These are phyloP conservation scores for Actinostola sp. DNA, from an alignment of 92 coral and sea anemone species.

Conservation along the genomic window DNA sequence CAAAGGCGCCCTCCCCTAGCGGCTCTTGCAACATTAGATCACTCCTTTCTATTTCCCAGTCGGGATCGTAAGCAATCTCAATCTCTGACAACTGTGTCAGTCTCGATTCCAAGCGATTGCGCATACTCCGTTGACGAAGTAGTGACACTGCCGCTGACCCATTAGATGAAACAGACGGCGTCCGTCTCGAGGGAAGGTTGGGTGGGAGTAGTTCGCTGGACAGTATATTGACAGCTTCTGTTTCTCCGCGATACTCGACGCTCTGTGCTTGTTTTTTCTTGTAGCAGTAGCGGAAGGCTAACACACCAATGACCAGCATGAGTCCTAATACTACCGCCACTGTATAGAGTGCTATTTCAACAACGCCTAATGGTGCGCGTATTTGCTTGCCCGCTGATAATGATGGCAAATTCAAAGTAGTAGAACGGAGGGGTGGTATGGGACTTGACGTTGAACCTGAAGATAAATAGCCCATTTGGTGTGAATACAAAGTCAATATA, in stretches of 20 bases:
- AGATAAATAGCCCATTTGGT: too few species aligned
- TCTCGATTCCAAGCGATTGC: constrained; percentile 66
- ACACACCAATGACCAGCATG: neutral
- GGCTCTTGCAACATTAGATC: constrained; percentile 66
- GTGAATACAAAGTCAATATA: too few species aligned
- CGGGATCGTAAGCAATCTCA: constrained; percentile 76
- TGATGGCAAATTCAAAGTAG: neutral
- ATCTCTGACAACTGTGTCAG: constrained; percentile 72
- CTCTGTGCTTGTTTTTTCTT: constrained; percentile 12
- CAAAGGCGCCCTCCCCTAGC: constrained; percentile 97
- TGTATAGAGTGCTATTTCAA: constrained; percentile 18
- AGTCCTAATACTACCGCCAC: constrained; percentile 5
- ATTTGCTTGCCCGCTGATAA: neutral
- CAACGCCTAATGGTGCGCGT: neutral
- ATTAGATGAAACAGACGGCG: constrained; percentile 61
- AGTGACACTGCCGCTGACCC: constrained; percentile 65
- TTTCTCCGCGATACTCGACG: constrained; percentile 33
- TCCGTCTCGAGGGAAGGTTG: constrained; percentile 24
- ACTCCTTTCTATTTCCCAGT: constrained; percentile 86
- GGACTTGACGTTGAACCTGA: neutral
- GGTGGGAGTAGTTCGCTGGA: constrained; percentile 2
- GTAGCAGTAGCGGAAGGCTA: constrained; percentile 5
- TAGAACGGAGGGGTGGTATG: neutral
- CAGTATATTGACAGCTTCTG: constrained; percentile 19
- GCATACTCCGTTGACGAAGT: constrained; percentile 67